Conservation (phyloP, 1,140 invertebrate species). For the Drosophila saltans region DNA sequence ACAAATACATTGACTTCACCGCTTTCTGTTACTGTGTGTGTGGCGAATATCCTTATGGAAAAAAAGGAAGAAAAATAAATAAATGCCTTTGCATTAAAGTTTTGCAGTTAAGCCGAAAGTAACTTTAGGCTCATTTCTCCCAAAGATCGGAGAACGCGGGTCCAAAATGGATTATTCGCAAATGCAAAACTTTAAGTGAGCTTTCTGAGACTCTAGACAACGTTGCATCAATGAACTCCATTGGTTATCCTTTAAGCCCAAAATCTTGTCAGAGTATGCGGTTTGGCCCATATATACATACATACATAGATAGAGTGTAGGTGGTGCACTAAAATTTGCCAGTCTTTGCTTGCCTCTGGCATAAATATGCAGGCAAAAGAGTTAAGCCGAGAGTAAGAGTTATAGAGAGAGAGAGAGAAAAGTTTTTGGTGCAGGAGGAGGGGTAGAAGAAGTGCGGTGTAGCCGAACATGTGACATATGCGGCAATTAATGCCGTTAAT, state of each 20-base stretch:
- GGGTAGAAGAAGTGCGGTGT: conserved; percentile 14
- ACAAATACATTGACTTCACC: neutral
- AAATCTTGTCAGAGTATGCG: neutral
- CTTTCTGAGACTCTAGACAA: neutral
- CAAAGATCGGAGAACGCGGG: neutral
- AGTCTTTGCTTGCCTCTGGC: neutral
- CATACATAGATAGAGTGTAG: no score
- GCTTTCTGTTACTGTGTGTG: neutral
- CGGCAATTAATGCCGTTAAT: conserved; percentile 81
- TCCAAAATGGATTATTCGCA: neutral
- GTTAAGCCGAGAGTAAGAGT: neutral
- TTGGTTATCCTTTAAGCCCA: no score
- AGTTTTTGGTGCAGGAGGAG: neutral
- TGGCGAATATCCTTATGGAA: neutral
- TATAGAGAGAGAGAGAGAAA: conserved; percentile 17
- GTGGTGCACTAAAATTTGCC: neutral
- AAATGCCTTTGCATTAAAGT: conserved; percentile 1
- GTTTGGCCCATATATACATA: no score
- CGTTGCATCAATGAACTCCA: neutral
- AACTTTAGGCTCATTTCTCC: neutral
- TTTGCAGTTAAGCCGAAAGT: conserved; percentile 2
- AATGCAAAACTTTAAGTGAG: neutral
- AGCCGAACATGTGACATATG: conserved; percentile 76
- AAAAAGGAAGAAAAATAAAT: neutral
- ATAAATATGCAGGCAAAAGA: neutral